These are phyloP conservation scores for Eulemur albifrons DNA, from an alignment of 2,797 vertebrate species.

Conservation along the genomic window DNA sequence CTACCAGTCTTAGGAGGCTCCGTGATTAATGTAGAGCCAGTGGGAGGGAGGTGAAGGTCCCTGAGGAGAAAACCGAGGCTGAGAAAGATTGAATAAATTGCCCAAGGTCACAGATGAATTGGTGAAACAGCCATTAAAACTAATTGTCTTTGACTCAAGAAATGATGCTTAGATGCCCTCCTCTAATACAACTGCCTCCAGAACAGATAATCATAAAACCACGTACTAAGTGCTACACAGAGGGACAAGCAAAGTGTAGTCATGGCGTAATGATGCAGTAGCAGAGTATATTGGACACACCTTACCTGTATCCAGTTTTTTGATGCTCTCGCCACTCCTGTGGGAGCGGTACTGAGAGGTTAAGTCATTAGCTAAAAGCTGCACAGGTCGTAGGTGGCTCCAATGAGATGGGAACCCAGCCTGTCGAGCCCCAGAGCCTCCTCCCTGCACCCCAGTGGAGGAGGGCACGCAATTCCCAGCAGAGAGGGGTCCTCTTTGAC, in stretches of 20 bases:
- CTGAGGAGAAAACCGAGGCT: background rate
- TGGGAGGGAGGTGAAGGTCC: background rate
- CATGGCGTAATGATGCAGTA: fast-evolving
- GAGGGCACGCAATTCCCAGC: background rate
- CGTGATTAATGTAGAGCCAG: background rate
- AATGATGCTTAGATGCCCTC: background rate
- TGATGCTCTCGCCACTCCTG: background rate
- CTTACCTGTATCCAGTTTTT: background rate
- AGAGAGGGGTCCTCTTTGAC: background rate
- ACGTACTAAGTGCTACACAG: background rate
- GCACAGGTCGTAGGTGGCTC: background rate
- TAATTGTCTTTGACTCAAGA: background rate
- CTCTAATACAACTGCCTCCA: background rate
- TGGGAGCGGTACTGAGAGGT: background rate
- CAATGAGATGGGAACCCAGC: background rate
- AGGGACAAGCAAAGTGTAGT: background rate
- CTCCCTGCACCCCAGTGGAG: background rate
- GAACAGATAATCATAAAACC: background rate
- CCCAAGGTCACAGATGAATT: background rate
- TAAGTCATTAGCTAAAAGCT: background rate
- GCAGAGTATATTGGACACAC: background rate
- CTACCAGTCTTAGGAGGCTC: background rate
- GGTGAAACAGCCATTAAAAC: background rate
- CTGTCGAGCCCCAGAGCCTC: background rate
- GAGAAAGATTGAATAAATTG: background rate